Percentiles rank a stretch among this genome's conserved stretches.
These are phyloP conservation scores for Acanthurus tractus DNA, from an alignment of 2,797 vertebrate genomes.

Conservation along the genomic window DNA sequence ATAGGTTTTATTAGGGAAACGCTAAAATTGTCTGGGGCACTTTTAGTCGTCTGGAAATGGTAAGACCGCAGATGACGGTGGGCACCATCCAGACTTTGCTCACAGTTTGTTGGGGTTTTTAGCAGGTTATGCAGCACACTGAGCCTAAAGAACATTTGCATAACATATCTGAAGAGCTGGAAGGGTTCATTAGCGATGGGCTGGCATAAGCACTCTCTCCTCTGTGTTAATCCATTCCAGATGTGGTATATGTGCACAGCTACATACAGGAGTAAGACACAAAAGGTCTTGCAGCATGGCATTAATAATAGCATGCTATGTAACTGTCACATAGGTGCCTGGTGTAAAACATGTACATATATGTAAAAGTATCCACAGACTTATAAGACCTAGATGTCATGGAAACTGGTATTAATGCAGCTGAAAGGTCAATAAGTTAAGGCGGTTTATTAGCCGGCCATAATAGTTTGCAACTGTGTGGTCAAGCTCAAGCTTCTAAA, in stretches of 20 bases:
- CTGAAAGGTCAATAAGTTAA: no score
- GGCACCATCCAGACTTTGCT: neutral
- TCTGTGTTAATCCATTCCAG: neutral
- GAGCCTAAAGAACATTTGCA: constrained; percentile 15
- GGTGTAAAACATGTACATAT: neutral
- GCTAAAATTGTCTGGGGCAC: no score
- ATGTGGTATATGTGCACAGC: neutral
- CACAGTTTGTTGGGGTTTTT: constrained; percentile 4
- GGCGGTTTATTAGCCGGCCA: no score
- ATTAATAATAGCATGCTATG: constrained; percentile 2
- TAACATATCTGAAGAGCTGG: constrained; percentile 1
- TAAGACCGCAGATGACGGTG: neutral
- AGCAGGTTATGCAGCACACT: neutral
- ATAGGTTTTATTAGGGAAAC: no score
- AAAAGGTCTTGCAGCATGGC: neutral
- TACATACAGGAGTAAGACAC: neutral
- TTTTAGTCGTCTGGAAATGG: constrained; percentile 1
- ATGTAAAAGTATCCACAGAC: no score
- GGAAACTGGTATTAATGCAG: neutral
- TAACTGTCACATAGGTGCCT: neutral
- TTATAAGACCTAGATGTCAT: constrained; percentile 8
- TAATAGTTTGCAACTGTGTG: neutral
- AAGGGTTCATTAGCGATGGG: neutral
- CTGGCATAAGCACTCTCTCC: neutral
- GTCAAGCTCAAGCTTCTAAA: neutral